Evolutionary conservation across 2,797 vertebrate species (phyloP), one percentile per base, ranked within the genome.

Genomic region (Falco naumanni): DNA sequence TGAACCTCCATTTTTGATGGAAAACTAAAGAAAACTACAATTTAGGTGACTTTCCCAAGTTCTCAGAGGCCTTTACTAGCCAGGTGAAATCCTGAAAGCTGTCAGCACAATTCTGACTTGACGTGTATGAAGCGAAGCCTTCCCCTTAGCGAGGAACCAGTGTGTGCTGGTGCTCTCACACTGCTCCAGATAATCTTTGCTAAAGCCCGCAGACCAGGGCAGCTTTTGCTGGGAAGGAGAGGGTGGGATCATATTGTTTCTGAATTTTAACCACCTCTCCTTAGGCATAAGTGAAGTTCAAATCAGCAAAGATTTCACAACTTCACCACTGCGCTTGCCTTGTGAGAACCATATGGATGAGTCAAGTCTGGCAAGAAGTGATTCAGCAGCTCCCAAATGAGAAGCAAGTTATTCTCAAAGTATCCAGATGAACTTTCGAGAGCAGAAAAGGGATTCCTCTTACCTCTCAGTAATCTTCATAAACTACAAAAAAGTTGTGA

Each of bases 121-220:
- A 12, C 24, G 53, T 0, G 0, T 5, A 14, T 0, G 4, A 80
- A 65, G 16, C 12, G 50, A 63, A 82, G 31, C 16, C 8, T 33
- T 59, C 31, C 15, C 56, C 14, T 50, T 53, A 11, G 53, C 0
- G 1, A 79, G 31, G 64, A 51, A 51, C 19, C 37, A 29, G 39
- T 3, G 5, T 18, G 22, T 4, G 15, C 68, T 48, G 45, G 25
- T 34, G 5, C 13, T 41, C 53, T 60, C 11, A 5, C 2, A 4
- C 22, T 24, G 68, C 41, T 77, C 71, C 50, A 24, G 37, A 45
- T 56, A 13, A 48, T 28, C 63, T 75, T 15, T 57, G 34, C 54
- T 61, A 19, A 56, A 63, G 24, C 61, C 33, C 43, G 18, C 9
- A 33, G 61, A 41, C 12, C 33, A 17, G 29, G 57, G 39, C 21